Conservation (phyloP, 1,140 invertebrate species). For the Drosophila pseudoobscura region DNA sequence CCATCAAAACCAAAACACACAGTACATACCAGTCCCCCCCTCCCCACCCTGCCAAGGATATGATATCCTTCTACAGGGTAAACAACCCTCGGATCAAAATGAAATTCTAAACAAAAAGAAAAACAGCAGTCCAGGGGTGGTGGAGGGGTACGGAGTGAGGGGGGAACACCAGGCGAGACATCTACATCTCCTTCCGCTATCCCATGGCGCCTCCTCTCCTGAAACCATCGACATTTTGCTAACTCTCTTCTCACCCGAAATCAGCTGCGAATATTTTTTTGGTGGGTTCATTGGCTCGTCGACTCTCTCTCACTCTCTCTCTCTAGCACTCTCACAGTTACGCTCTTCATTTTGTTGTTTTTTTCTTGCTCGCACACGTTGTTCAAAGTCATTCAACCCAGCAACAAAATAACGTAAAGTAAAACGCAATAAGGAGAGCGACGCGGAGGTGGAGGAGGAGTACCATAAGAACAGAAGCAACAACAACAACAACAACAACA, state of each 20-base stretch:
- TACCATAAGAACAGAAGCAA: conserved; percentile 22
- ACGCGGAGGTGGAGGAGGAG: conserved; percentile 22
- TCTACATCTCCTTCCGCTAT: conserved; percentile 3
- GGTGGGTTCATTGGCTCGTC: conserved; percentile 73
- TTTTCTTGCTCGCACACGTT: conserved; percentile 56
- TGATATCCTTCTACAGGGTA: not conserved
- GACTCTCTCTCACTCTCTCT: conserved; percentile 13
- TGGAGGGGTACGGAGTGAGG: conserved; percentile 9
- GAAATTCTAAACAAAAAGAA: conserved; percentile 28
- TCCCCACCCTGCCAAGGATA: not conserved
- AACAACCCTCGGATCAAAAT: conserved; percentile 14
- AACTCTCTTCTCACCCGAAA: conserved; percentile 18
- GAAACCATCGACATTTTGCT: not conserved
- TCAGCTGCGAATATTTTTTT: conserved; percentile 67
- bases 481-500: conserved; percentile 9
- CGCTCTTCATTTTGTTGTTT: conserved; percentile 49
- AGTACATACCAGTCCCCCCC: not conserved
- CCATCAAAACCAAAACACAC: conserved; percentile 52
- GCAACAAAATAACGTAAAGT: conserved; percentile 75
- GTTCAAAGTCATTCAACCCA: conserved; percentile 76
- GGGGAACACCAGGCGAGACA: conserved; percentile 38
- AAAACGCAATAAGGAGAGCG: conserved; percentile 59
- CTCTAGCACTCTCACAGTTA: conserved; percentile 37
- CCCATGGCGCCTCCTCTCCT: not conserved
- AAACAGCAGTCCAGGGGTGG: conserved; percentile 2